A percentile compares a stretch with the other conserved stretches of the same genome.
Conservation (phyloP, 2,888 invertebrate genomes). For the Himalopsyche tibetana region DNA sequence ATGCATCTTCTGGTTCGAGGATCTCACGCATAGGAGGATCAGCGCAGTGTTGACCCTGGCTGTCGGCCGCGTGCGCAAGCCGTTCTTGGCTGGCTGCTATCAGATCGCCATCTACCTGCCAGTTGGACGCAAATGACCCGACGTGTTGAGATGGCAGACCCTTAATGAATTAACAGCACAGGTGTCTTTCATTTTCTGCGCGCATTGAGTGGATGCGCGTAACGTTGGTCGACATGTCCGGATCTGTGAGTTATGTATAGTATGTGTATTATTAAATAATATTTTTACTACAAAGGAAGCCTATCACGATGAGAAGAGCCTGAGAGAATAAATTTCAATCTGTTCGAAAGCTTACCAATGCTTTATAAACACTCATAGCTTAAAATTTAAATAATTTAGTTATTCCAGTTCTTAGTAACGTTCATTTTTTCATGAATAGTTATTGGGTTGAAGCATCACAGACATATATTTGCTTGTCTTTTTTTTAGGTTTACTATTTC, state of each 20-base stretch:
- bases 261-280: background rate
- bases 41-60: background rate
- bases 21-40: conserved; percentile 26
- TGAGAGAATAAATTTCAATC: too few species aligned
- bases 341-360: too few species aligned
- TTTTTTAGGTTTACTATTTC: too few species aligned
- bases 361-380: too few species aligned
- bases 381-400: too few species aligned
- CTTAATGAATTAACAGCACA: conserved; percentile 62
- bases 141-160: conserved; percentile 60
- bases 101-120: conserved; percentile 59
- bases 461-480: too few species aligned
- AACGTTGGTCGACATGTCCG: background rate
- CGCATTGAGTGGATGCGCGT: conserved; percentile 16
- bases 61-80: conserved; percentile 53
- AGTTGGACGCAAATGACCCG: conserved; percentile 65
- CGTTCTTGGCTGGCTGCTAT: conserved; percentile 49
- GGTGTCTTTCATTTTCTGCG: conserved; percentile 36
- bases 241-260: background rate
- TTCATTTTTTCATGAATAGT: too few species aligned
- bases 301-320: too few species aligned
- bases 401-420: too few species aligned
- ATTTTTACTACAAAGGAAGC: too few species aligned
- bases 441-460: too few species aligned
- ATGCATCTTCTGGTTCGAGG: conserved; percentile 16